These are phyloP conservation scores for Ichneumoninae sp. DNA, from an alignment of 2,888 invertebrate genomes.

Conservation along the genomic window DNA sequence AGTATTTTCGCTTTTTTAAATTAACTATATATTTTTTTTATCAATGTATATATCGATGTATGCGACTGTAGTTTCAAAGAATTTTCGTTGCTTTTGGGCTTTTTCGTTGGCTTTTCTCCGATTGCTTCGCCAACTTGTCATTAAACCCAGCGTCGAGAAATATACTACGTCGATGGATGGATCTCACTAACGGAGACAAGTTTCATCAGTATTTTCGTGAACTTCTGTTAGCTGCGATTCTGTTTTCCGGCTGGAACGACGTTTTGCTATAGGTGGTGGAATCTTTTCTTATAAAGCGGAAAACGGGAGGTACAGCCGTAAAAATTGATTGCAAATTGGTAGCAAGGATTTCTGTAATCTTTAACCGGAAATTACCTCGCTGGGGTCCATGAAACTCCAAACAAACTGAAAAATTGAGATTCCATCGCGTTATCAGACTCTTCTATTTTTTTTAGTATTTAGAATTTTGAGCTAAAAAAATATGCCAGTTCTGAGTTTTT, in stretches of 20 bases:
- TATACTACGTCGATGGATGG: background rate
- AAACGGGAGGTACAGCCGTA: too few relatives aligned
- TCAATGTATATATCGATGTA: conserved; percentile 23
- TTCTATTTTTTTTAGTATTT: too few relatives aligned
- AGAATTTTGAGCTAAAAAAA: background rate
- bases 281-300: too few relatives aligned
- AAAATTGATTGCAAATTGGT: too few relatives aligned
- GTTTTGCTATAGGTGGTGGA: background rate
- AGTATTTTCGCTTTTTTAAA: background rate
- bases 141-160: background rate
- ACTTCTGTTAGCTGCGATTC: background rate
- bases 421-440: too few relatives aligned
- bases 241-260: background rate
- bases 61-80: background rate
- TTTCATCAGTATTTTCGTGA: background rate
- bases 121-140: conserved; percentile 39
- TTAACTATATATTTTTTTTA: background rate
- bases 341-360: too few relatives aligned
- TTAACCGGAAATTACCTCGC: too few relatives aligned
- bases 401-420: too few relatives aligned
- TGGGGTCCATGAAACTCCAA: too few relatives aligned
- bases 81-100: too few relatives aligned
- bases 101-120: conserved; percentile 47
- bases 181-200: background rate
- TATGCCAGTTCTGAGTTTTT: background rate